These are phyloP conservation scores for Teleogryllus occipitalis DNA, from an alignment of 1,140 invertebrate species.

Conservation along the genomic window DNA sequence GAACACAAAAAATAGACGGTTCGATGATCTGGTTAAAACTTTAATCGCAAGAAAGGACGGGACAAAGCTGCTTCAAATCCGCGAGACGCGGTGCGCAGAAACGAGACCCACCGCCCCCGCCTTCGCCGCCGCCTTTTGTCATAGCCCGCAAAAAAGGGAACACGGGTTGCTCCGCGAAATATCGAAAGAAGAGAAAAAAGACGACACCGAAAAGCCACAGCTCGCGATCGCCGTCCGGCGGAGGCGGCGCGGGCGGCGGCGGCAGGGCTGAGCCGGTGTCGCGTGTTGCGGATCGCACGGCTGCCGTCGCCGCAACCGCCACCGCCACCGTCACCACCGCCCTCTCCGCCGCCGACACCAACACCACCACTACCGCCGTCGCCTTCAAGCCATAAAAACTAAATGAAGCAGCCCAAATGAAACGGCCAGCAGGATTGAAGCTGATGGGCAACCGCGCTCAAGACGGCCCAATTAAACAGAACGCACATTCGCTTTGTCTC, in stretches of 20 bases:
- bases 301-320: background rate
- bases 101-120: too few relatives aligned
- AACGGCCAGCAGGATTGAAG: conserved; percentile 3
- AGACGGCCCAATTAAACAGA: background rate
- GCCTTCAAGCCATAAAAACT: background rate
- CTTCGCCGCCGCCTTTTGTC: too few relatives aligned
- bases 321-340: background rate
- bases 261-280: background rate
- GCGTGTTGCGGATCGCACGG: background rate
- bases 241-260: too few relatives aligned
- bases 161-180: background rate
- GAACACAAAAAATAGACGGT: too few relatives aligned
- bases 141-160: background rate
- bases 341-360: too few relatives aligned
- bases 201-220: background rate
- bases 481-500: background rate
- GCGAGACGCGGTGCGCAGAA: background rate
- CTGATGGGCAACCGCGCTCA: background rate
- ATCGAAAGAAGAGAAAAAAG: background rate
- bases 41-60: background rate
- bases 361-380: too few relatives aligned
- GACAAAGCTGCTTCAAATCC: background rate
- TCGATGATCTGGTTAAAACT: background rate
- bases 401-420: background rate
- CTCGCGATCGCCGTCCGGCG: background rate